phyloP scores from a whole-genome alignment of 2,888 invertebrate genomes.

The Pherbina coryleti region DNA sequence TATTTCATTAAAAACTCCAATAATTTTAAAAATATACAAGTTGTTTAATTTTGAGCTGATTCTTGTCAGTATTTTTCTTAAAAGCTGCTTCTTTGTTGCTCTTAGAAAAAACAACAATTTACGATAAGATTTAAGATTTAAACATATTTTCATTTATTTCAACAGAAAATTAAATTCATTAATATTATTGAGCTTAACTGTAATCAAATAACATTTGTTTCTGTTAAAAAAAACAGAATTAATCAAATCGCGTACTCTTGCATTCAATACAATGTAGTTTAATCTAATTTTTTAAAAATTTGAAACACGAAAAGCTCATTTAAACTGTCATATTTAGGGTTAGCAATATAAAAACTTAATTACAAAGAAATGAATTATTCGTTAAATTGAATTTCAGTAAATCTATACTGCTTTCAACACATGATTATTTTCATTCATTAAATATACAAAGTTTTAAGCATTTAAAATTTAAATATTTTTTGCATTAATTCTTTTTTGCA shows the following conservation, averaged over 20 bases:
- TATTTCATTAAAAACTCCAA: conserved; percentile 17
- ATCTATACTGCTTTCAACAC: no score
- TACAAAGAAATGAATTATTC: no score
- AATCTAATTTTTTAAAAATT: not conserved
- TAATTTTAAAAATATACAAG: conserved; percentile 44
- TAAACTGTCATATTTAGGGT: not conserved
- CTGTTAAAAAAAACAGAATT: conserved; percentile 19
- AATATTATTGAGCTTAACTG: conserved; percentile 20
- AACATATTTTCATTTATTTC: conserved; percentile 10
- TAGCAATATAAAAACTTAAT: no score
- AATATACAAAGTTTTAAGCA: no score
- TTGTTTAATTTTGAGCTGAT: conserved; percentile 24
- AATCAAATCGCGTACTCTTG: conserved; percentile 12
- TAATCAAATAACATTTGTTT: conserved; percentile 18
- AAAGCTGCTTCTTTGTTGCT: not conserved
- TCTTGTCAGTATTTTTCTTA: not conserved
- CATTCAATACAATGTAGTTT: not conserved
- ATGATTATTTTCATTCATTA: no score
- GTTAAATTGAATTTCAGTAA: no score
- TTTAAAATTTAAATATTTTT: not conserved
- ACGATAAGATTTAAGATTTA: not conserved
- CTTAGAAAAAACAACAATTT: conserved; percentile 2
- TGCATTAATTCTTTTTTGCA: not conserved
- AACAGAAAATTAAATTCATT: conserved; percentile 21
- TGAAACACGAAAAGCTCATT: not conserved